Evolutionary conservation across 2,797 vertebrate species (phyloP).

Genomic region (Platyrinchus mystaceus): DNA sequence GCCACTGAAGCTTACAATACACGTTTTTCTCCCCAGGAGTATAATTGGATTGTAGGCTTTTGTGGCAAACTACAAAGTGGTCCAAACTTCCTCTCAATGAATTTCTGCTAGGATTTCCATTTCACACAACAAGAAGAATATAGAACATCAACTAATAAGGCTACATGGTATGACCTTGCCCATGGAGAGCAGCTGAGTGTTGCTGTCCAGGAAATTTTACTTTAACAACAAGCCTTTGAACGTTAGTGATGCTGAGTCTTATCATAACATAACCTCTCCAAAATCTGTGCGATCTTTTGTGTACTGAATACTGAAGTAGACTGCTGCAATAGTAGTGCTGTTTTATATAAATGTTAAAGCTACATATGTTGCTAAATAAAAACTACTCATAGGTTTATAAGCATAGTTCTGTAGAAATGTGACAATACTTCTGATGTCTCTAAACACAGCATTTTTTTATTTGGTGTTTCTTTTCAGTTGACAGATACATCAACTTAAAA

Average conservation of each 20-base stretch:
- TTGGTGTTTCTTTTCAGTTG: conserved; percentile 8
- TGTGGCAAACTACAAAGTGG: background rate
- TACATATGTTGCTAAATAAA: conserved; percentile 11
- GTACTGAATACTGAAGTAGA: background rate
- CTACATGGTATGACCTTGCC: background rate
- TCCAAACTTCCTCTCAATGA: background rate
- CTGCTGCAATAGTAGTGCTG: background rate
- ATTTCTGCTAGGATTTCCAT: background rate
- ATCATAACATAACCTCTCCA: background rate
- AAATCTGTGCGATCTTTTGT: background rate
- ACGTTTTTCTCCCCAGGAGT: background rate
- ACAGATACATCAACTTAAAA: conserved; percentile 28
- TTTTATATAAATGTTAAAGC: background rate
- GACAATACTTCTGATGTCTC: background rate
- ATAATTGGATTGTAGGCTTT: background rate
- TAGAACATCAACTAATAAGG: background rate
- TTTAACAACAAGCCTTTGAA: background rate
- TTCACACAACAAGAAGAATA: background rate
- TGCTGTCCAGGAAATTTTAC: background rate
- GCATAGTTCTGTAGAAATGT: background rate
- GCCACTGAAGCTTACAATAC: background rate
- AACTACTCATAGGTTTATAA: background rate
- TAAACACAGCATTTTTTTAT: conserved; percentile 1
- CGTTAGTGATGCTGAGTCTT: background rate
- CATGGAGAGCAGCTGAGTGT: background rate